Evolutionary conservation across 2,113 vertebrate species (phyloP), one percentile per base, ranked within the genome.

Genomic region (Upupa epops): DNA sequence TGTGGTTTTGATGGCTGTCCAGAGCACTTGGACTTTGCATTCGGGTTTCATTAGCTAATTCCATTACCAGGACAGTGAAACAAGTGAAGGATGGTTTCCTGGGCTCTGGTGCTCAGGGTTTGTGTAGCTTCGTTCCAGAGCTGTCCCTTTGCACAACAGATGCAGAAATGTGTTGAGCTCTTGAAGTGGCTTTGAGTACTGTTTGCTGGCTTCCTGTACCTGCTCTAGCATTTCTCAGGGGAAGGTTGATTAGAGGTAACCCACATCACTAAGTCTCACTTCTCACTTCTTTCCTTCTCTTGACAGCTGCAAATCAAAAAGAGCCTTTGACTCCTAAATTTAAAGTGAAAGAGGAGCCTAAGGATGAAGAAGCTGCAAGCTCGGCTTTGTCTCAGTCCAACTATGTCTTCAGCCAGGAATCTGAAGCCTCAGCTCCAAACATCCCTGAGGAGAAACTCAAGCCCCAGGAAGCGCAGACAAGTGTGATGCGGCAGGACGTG

Each of bases 281-380:
- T 92, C 36, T 55, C 59, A 42, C 25, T 63, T 93, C 55, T 73
- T 93, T 90, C 61, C 82, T 92, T 97, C 71, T 97, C 69, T 92
- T 97, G 85, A 92, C 96, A 99, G 99, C 99, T 94, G 99, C 99
- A 96, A 99, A 99, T 98, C 99, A 99, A 97, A 99, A 98, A 97
- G 99, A 99, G 85, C 97, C 98, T 45, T 97, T 99, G 94, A 99
- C 98, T 97, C 98, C 98, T 90, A 98, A 97, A 40, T 98, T 99
- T 97, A 97, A 98, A 97, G 98, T 99, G 92, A 99, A 99, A 97
- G 98, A 99, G 92, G 99, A 99, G 78, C 98, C 98, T 69, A 98
- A 98, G 91, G 98, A 98, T 78, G 98, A 99, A 87, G 98, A 98
- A 94, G 63, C 96, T 36, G 70, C 96, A 70, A 98, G 98, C 90